phyloP scores from a whole-genome alignment of 2,888 invertebrate genomes.

The Marasmarcha lunaedactyla region DNA sequence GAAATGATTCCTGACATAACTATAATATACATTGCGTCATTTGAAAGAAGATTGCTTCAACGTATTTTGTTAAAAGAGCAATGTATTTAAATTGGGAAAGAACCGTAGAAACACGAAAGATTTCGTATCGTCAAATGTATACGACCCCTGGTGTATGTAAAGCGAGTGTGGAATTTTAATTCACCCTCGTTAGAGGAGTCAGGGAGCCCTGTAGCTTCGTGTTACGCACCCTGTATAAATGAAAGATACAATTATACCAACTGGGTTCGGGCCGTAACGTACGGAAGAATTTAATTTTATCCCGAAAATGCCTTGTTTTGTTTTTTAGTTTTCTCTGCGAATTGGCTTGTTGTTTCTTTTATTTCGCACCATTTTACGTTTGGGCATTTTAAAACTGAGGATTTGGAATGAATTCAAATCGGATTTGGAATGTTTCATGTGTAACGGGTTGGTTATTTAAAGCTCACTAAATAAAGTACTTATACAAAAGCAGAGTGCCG shows the following conservation, averaged over 20 bases:
- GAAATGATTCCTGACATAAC: background rate
- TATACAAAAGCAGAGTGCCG: too few species aligned
- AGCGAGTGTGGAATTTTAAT: slow-evolving; percentile 51
- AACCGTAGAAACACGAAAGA: background rate
- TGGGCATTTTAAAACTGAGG: too few species aligned
- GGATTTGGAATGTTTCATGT: too few species aligned
- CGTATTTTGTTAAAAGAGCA: background rate
- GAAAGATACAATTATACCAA: background rate
- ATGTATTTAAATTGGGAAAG: slow-evolving; percentile 3
- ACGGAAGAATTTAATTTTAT: background rate
- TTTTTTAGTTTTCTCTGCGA: too few species aligned
- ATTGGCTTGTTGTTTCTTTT: too few species aligned
- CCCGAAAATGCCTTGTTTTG: background rate
- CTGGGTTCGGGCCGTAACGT: background rate
- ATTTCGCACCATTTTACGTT: too few species aligned
- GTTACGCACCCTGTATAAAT: slow-evolving; percentile 19
- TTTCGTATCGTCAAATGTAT: slow-evolving; percentile 19
- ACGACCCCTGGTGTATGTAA: slow-evolving; percentile 30
- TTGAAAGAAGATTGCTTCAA: background rate
- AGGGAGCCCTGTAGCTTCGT: slow-evolving; percentile 16
- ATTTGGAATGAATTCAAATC: too few species aligned
- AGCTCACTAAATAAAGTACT: too few species aligned
- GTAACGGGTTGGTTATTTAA: too few species aligned
- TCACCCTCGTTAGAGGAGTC: slow-evolving; percentile 43
- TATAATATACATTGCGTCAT: slow-evolving; percentile 3